Base-by-base conservation (phyloP, 2,888 invertebrate species). In the Eupithecia insigniata region DNA sequence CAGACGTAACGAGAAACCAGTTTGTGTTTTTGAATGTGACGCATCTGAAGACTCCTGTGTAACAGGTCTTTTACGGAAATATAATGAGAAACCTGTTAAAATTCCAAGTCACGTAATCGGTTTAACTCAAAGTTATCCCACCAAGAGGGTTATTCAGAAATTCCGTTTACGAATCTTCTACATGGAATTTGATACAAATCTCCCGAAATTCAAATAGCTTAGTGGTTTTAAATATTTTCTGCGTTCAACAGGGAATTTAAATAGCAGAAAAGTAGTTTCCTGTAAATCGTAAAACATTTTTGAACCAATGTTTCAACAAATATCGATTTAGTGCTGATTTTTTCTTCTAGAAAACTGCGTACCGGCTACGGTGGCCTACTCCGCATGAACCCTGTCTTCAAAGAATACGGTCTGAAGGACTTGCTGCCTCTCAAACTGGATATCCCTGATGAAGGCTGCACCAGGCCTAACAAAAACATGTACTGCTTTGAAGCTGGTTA, bases 371-470 rank as follows among this genome's bases (percentile, higher is more conserved):
- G 96, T 14, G 98, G 98, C 67, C 92, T 97, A 22, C 87, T 98
- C 82, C 95, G 98, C 43, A 98, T 98, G 97, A 98, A 98, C 90
- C 97, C 98, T 18, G 97, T 97, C 0, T 98, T 98, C 90, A 95
- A 96, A 76, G 97, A 98, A 83, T 98, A 97, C 80, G 98, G 98
- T 0, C 94, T 98, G 0, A 98, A 98, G 87, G 98, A 98, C 85
- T 92, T 98, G 77, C 90, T 98, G 60, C 98, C 98, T 0, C 92
- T 98, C 67, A 98, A 98, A 88, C 93, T 98, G 67, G 98, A 98
- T 84, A 96, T 98, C 80, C 98, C 98, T 22, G 98, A 98, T 86
- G 98, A 98, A 93, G 98, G 98, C 46, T 98, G 98, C 89, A 98
- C 98, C 2, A 95, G 98, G 72, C 97, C 98, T 0, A 98, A 98